Base-by-base conservation (phyloP, 2,888 invertebrate species). In the Psylliodes chrysocephalus region DNA sequence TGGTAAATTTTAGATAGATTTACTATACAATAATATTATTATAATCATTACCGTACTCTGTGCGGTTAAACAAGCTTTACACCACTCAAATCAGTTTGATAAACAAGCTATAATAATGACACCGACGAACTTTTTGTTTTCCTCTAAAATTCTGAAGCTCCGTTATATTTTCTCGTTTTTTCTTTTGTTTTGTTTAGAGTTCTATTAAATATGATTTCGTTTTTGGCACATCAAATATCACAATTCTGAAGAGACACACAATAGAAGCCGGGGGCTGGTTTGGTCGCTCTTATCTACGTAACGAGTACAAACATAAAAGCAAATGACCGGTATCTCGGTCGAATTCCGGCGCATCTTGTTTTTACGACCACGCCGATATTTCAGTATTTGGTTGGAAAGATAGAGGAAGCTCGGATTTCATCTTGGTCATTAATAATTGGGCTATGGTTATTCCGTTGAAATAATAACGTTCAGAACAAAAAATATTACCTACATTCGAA, bases 311-410 rank as follows among this genome's bases (percentile, higher is more conserved):
- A 44, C 66, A 53, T 63, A 63, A 63, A 66, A 35, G 30, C 35
- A 56, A 60, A 59, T 63, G 61, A 49, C 52, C 61, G 35, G 63
- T 63, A 68, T 66, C 60, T 61, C 46, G 56, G 52, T 59, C 54
- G 53, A 61, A 56, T 61, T 63, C 68, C 63, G 65, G 49, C 65
- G 55, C 63, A 65, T 68, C 61, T 40, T 46, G 49, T 52, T 66
- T 68, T 66, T 66, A 68, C 55, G 59, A 60, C 59, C 54, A 61
- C 55, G 54, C 53, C 64, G 63, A 64, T 66, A 65, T 68, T 66
- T 66, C 56, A 33, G 46, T 46, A 7, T 46, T 46, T 46, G 46
- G 10, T 46, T 14, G 18, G 19, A 19, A 44, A 44, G 44, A 46
- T 46, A 46, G n/a, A n/a, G n/a, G 22, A 46, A 22, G 46, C 19